Evolutionary conservation across 2,113 vertebrate genomes (phyloP).

Genomic region (Rhagologus leucostigma): DNA sequence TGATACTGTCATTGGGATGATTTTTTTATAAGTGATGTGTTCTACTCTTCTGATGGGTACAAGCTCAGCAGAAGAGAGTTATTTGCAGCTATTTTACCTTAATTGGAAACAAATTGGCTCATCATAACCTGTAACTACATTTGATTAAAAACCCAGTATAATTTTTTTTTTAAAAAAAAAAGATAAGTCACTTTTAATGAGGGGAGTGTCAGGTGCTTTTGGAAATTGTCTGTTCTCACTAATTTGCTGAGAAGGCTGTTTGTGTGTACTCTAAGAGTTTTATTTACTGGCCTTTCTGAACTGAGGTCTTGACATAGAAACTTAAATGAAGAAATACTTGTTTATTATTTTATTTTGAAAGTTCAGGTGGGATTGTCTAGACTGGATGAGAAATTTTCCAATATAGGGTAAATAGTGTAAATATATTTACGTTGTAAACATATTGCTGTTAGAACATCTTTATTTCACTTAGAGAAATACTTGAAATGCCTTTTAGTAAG

Average conservation of each 20-base stretch:
- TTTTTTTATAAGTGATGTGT: not conserved
- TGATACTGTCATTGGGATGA: not conserved
- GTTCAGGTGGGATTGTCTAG: not conserved
- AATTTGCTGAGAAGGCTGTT: not conserved
- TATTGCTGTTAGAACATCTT: not conserved
- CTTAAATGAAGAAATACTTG: not conserved
- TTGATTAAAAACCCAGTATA: not conserved
- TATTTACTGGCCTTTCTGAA: not conserved
- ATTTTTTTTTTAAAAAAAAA: no score
- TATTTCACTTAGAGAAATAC: not conserved
- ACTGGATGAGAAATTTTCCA: not conserved
- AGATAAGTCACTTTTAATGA: not conserved
- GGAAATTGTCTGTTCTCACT: not conserved
- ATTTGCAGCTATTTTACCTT: not conserved
- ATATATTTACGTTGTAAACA: not conserved
- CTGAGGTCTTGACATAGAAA: not conserved
- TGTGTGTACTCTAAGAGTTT: not conserved
- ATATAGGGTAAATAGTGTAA: not conserved
- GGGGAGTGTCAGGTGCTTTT: not conserved
- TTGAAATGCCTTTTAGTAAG: not conserved
- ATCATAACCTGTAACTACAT: not conserved
- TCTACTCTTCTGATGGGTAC: not conserved
- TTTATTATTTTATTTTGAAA: not conserved
- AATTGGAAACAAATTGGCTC: not conserved
- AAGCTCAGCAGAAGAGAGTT: not conserved